Conservation (phyloP, 1,140 invertebrate genomes). For the Bradysia coprophila region DNA sequence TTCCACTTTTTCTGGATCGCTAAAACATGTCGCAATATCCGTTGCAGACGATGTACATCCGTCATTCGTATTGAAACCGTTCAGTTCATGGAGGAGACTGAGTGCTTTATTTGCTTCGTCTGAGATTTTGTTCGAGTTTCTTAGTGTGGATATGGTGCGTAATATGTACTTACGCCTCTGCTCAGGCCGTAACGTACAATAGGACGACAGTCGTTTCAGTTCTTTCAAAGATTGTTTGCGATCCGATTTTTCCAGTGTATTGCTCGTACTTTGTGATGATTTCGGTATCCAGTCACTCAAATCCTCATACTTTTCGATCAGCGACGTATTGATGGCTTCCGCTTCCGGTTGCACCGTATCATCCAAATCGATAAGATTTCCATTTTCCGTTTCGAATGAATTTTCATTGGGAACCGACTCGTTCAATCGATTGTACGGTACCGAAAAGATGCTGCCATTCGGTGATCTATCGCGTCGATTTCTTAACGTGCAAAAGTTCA, state of each 20-base stretch:
- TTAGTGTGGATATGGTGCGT: not conserved
- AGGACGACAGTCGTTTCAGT: not conserved
- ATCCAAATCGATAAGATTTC: not conserved
- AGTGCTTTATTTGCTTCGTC: not conserved
- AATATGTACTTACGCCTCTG: not conserved
- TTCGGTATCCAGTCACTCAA: not conserved
- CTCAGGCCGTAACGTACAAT: not conserved
- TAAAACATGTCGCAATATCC: not conserved
- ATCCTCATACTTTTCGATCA: not conserved
- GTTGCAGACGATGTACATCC: not conserved
- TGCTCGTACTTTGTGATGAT: not conserved
- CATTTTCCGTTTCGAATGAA: no score
- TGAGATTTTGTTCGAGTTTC: not conserved
- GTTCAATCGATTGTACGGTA: no score
- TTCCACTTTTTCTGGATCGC: slow-evolving; percentile 8
- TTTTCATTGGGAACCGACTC: no score
- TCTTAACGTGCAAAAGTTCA: no score
- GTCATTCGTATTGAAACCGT: not conserved
- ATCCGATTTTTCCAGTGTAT: not conserved
- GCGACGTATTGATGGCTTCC: not conserved
- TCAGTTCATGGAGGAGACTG: not conserved
- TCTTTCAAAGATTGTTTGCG: not conserved
- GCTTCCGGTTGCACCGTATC: not conserved
- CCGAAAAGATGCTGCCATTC: no score
- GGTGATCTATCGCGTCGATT: no score